phyloP scores from a whole-genome alignment of 2,797 vertebrate species.

The Eulemur mongoz region DNA sequence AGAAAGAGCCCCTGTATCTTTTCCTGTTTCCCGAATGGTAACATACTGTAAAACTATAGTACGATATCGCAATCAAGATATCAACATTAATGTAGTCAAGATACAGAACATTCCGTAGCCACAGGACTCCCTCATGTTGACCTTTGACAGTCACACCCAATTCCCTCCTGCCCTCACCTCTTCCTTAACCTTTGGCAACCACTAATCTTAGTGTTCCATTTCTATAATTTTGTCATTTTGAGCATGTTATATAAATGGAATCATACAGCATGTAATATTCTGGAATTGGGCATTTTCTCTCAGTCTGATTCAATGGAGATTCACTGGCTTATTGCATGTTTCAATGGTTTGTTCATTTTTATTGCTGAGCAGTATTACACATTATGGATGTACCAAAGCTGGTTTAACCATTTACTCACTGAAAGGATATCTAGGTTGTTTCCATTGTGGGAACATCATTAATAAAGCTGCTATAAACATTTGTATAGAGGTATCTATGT shows the following conservation, averaged over 20 bases:
- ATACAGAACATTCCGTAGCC: not conserved
- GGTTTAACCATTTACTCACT: not conserved
- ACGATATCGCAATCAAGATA: not conserved
- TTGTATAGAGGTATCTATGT: not conserved
- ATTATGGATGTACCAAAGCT: not conserved
- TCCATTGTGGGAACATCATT: not conserved
- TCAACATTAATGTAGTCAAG: not conserved
- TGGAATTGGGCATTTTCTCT: not conserved
- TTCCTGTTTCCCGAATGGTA: not conserved
- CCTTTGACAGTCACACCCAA: not conserved
- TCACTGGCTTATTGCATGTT: not conserved
- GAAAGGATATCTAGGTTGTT: not conserved
- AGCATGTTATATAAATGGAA: not conserved
- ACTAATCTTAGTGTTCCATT: not conserved
- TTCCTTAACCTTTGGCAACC: not conserved
- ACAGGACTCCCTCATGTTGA: not conserved
- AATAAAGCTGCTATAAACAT: not conserved
- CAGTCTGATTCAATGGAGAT: not conserved
- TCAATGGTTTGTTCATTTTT: not conserved
- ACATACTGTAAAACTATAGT: not conserved
- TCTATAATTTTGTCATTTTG: not conserved
- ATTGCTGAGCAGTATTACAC: not conserved
- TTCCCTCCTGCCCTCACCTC: accelerated
- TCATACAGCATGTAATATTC: not conserved
- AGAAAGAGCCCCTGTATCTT: not conserved